Evolutionary conservation across 2,113 vertebrate genomes (phyloP), one percentile per base, ranked within the genome.

Genomic region (Nothocercus julius): DNA sequence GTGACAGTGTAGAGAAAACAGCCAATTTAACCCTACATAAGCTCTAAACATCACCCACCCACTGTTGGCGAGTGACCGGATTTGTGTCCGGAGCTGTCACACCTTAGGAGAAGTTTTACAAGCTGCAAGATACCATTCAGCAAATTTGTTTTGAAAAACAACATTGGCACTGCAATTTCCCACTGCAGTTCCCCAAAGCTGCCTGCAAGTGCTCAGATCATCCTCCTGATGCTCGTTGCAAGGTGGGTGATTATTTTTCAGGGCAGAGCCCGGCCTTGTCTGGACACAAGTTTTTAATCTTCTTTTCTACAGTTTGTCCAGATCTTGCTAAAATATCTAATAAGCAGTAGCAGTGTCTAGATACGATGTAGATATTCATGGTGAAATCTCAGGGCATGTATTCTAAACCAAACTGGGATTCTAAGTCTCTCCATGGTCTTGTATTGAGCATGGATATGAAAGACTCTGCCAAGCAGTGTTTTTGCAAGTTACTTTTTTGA

Each of bases 141-240:
- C 1, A 19, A 30, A 3, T 61, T 24, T 7, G 16, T 8, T 72
- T 30, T 45, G 42, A 45, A 80, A 38, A 61, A 45, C 51, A 15
- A 27, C 1, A 1, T 75, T 40, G 32, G 30, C 32, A 4, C 64
- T 66, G 28, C 22, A 13, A 28, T 59, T 45, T 45, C n/a, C 11
- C 28, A 12, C 12, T 5, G 15, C 28, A 7, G 13, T 7, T 45
- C 28, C 44, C 18, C 0, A 0, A 4, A 3, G n/a, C 28, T 76
- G 76, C 62, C 13, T 11, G 38, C 34, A 68, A 61, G 51, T 36
- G 64, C 32, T 9, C 34, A 44, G 42, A n/a, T 34, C 49, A 21
- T 0, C 17, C 1, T 5, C 59, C 20, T 8, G 17, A 36, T 1
- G 32, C 11, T 47, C 45, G 19, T 27, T n/a, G 62, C 45, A 2